Base-by-base conservation (phyloP, 2,888 invertebrate species). In the Thereva nobilitata region DNA sequence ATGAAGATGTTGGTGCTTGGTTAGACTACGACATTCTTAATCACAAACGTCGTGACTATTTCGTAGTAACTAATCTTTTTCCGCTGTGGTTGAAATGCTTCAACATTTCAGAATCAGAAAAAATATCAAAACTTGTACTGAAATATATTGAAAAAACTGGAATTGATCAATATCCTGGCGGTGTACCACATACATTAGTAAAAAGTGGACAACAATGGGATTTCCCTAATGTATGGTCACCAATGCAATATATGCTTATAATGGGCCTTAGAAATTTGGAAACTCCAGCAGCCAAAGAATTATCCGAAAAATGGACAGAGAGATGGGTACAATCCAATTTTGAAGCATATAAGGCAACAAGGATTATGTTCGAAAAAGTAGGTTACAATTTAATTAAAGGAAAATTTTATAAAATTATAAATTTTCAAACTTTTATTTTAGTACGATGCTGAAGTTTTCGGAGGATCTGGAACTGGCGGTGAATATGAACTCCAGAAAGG, bases 161-260 rank as follows among this genome's bases (percentile, higher is more conserved):
- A 77, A 85, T 90, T 9, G 82, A 81, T 71, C 69, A 71, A 54
- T 87, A 84, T 79, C 86, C 87, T 65, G 93, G 93, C 3, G 94
- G 94, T 9, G 87, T 92, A 34, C 94, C 94, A 9, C 86, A 91
- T 0, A 92, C 93, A 0, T 81, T 91, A 70, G 86, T 87, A 73
- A 86, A 89, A 9, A 89, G 91, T 0, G 91, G 91, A 4, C 91
- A 94, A 78, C 92, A 95, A 79, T 93, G 95, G 95, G 94, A 94
- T 81, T 91, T 86, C 74, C 93, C 96, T 0, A 96, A 96, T 81
- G 95, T 93, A 0, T 97, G 97, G 97, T 92, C 97, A 1, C 96
- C 97, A 0, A 84, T 95, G 41, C 94, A 95, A 79, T 79, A 95
- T 76, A 87, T 95, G 40, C 82, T 95, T 72, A 87, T 95, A 7